Conservation (phyloP, 2,113 vertebrate genomes). For the Triplophysa siluroides region DNA sequence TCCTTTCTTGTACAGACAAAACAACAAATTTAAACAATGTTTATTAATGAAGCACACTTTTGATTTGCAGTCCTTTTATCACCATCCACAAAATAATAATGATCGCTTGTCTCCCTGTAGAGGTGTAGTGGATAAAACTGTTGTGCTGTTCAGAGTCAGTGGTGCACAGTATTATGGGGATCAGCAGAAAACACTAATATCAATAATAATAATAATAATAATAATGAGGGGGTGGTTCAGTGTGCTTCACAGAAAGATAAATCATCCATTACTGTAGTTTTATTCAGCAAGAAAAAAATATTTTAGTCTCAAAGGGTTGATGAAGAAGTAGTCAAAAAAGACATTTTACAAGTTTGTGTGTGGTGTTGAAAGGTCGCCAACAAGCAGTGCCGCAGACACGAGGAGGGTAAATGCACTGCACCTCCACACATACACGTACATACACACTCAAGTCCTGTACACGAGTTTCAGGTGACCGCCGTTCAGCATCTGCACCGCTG, state of each 20-base stretch:
- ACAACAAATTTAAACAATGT: constrained; percentile 39
- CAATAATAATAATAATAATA: constrained; percentile 49
- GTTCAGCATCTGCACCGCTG: constrained; percentile 17
- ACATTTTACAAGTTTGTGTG: constrained; percentile 53
- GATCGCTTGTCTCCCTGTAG: constrained; percentile 24
- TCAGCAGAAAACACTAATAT: constrained; percentile 50
- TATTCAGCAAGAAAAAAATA: constrained; percentile 30
- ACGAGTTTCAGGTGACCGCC: constrained; percentile 16
- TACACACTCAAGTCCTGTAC: constrained; percentile 50
- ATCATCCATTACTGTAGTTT: constrained; percentile 29
- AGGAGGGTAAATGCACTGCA: constrained; percentile 23
- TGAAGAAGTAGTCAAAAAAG: constrained; percentile 47
- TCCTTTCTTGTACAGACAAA: constrained; percentile 36
- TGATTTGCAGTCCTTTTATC: constrained; percentile 1
- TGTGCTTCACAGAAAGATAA: constrained; percentile 34
- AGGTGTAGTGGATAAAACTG: constrained; percentile 27
- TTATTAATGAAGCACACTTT: constrained; percentile 28
- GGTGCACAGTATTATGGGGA: constrained; percentile 38
- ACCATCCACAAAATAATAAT: constrained; percentile 10
- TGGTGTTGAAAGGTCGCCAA: constrained; percentile 21
- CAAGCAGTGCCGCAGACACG: constrained; percentile 28
- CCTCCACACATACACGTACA: constrained; percentile 25
- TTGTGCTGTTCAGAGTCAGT: constrained; percentile 56
- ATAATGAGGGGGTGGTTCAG: constrained; percentile 21
- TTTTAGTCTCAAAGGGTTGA: constrained; percentile 48